phyloP scores from a whole-genome alignment of 2,113 vertebrate species.

The Sinocyclocheilus anshuiensis region DNA sequence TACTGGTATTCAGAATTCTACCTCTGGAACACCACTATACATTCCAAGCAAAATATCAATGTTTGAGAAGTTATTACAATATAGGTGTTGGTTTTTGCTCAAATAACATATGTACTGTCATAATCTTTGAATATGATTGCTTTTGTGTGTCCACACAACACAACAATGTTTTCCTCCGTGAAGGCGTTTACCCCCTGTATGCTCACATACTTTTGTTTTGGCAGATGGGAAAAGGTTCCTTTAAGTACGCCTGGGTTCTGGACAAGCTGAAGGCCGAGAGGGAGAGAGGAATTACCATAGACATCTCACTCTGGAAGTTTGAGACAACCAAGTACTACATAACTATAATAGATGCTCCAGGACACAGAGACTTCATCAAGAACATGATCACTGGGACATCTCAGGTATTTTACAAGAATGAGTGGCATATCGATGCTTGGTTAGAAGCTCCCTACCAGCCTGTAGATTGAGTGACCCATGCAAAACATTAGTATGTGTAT shows the following conservation, averaged over 20 bases:
- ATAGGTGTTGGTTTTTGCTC: too few relatives aligned
- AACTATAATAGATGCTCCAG: constrained; percentile 59
- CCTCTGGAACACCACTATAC: too few relatives aligned
- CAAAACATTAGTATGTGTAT: background rate
- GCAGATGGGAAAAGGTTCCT: constrained; percentile 55
- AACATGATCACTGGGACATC: constrained; percentile 61
- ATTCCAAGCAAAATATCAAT: too few relatives aligned
- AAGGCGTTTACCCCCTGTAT: background rate
- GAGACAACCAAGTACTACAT: constrained; percentile 58
- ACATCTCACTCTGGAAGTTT: constrained; percentile 59
- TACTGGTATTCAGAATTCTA: too few relatives aligned
- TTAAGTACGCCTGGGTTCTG: constrained; percentile 54
- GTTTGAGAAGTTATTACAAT: too few relatives aligned
- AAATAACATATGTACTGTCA: too few relatives aligned
- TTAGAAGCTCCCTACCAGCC: background rate
- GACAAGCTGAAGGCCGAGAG: constrained; percentile 52
- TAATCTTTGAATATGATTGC: too few relatives aligned
- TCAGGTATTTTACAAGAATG: constrained; percentile 40
- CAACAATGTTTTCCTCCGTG: background rate
- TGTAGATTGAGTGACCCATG: background rate
- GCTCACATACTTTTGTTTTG: constrained; percentile 8
- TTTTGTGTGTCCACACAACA: too few relatives aligned
- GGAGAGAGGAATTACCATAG: constrained; percentile 54
- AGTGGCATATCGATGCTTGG: background rate
- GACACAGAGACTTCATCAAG: constrained; percentile 61